Evolutionary conservation across 2,888 invertebrate species (phyloP), one percentile per base, ranked within the genome.

Genomic region (Stramonita haemastoma): DNA sequence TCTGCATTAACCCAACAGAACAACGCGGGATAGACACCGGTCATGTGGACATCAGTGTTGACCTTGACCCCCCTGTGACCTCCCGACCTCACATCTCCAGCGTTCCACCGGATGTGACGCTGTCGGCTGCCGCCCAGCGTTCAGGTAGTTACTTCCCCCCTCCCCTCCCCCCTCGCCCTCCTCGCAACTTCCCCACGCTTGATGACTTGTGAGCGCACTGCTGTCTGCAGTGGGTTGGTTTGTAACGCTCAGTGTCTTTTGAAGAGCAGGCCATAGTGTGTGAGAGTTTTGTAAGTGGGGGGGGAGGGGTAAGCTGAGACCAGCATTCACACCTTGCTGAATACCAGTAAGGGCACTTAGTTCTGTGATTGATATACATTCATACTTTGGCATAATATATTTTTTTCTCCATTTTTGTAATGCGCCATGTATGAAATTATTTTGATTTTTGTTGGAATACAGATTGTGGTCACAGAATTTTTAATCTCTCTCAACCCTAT

Each of bases 61-160:
- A 89, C 84, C 85, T 56, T 89, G 89, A 85, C 73, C 89, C 73
- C 32, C 89, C 84, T 22, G 73, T 77, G 22, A 84, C 66, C 70
- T 87, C 90, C 13, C 90, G 88, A 73, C 84, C 87, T 34, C 91
- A 90, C 22, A 85, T 93, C 88, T 93, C 93, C 36, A 93, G 93
- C 90, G 92, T 93, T 15, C 94, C 93, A 36, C 94, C 94, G 1
- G 94, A 94, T 89, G 94, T 94, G 70, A 94, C 94, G 0, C 89
- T 94, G 73, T 93, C 93, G 73, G 93, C 94, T 29, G 92, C 93
- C 60, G 93, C 91, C 4, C 90, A 91, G 60, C 85, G 87, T 26
- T 83, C 91, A 79, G 89, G 92, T 92, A 88, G 85, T 81, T 32
- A 83, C 66, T 57, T 36, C 46, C 36, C 88, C n/a, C 88, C 88